Base-by-base conservation (phyloP, 2,797 vertebrate genomes). In the Gadopsis marmoratus region DNA sequence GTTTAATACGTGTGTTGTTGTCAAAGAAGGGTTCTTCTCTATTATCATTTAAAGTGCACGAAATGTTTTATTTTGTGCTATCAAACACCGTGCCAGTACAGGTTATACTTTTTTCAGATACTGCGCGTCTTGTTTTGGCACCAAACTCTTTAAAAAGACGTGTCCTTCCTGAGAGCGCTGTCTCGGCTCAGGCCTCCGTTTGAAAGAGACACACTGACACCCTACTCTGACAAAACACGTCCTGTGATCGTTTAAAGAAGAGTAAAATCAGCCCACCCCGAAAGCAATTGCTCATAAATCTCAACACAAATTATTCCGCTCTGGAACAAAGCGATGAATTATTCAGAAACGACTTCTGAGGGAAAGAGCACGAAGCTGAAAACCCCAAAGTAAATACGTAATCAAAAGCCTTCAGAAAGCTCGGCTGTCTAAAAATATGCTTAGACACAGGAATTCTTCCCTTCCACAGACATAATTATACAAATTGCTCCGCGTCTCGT, bases 401-500 rank as follows among this genome's bases (percentile, higher is more conserved):
- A 90, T 91, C 86, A 92, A 85, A 93, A 90, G 86, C 89, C 88
- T 88, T 88, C 87, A 90, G 91, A 91, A 91, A 79, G 87, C 87
- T 84, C 35, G 76, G 84, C 84, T 86, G 87, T 91, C 89, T 86
- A 81, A 91, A 92, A 93, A 95, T 94, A 89, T 95, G 93, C 92
- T 94, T 93, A 93, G 94, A 94, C 90, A 89, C 89, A 90, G 88
- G 90, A 92, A 93, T 94, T 94, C 90, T 93, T 85, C 82, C 74
- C 85, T 89, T 91, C 91, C 90, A 79, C 90, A 89, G 84, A 91
- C 94, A 93, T 94, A 94, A 94, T 95, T 95, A 95, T 89, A 94
- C 92, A 94, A 94, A 95, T 94, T 94, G 93, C 89, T 93, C 87
- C 76, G 89, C 88, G 91, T 94, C 92, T 93, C 89, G 89, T 94